phyloP scores from a whole-genome alignment of 2,888 invertebrate species.

The Plutella xylostella region DNA sequence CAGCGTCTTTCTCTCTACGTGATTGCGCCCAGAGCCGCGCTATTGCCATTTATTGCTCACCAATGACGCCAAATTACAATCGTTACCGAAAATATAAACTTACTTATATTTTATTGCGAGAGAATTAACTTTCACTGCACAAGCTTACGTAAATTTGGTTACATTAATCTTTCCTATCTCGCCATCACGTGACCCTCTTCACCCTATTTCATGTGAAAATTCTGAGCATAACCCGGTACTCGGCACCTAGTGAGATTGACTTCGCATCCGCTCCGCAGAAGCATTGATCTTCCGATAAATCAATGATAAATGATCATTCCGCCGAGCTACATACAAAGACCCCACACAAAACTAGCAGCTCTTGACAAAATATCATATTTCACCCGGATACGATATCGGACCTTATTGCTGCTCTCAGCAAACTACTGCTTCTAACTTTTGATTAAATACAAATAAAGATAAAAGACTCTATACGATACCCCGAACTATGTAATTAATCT shows the following conservation, averaged over 20 bases:
- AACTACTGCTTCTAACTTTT: too few species aligned
- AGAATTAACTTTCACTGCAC: too few species aligned
- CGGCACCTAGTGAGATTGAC: constrained; percentile 32
- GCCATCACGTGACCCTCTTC: not conserved
- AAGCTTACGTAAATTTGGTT: too few species aligned
- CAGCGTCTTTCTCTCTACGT: constrained; percentile 43
- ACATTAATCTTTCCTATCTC: not conserved
- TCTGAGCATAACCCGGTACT: not conserved
- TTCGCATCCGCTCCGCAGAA: constrained; percentile 32
- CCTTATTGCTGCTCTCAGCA: too few species aligned
- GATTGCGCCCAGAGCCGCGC: constrained; percentile 34
- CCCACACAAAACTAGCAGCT: constrained; percentile 19
- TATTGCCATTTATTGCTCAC: constrained; percentile 52
- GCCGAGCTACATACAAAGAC: constrained; percentile 29
- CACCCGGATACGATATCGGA: constrained; percentile 17
- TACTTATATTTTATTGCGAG: not conserved
- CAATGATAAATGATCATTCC: constrained; percentile 49
- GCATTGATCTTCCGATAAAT: constrained; percentile 44
- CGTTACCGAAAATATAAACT: constrained; percentile 25
- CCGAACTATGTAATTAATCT: too few species aligned
- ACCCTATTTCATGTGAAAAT: not conserved
- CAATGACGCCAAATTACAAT: constrained; percentile 54
- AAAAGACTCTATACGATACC: too few species aligned
- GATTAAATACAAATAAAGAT: too few species aligned
- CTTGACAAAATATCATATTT: constrained; percentile 36